Conservation (phyloP, 37 sponge, comb jelly and placozoan genomes). For the Oscarella lobularis region DNA sequence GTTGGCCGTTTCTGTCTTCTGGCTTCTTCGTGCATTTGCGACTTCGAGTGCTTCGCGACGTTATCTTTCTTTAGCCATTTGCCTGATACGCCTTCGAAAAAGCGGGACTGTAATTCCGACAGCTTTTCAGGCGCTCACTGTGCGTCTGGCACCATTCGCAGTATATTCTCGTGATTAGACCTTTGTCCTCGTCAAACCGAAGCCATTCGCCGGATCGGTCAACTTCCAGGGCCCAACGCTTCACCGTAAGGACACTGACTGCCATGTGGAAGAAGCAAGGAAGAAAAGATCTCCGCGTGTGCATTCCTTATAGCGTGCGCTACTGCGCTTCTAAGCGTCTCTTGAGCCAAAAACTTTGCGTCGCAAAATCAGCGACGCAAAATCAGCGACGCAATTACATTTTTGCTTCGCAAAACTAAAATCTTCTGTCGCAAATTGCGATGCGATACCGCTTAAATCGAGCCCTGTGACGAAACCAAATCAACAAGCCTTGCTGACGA, state of each 20-base stretch:
- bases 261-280: no score
- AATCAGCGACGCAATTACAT: no score
- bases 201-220: slow-evolving; percentile 10
- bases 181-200: slow-evolving; percentile 15
- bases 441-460: no score
- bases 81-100: slow-evolving; percentile 14
- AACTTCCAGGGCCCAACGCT: background rate
- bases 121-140: background rate
- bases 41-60: slow-evolving; percentile 12
- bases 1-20: background rate
- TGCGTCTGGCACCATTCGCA: background rate
- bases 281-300: no score
- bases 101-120: slow-evolving; percentile 9
- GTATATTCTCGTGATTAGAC: slow-evolving; percentile 17
- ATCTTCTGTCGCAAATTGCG: no score
- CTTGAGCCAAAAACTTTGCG: no score
- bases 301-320: no score
- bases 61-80: slow-evolving; percentile 28
- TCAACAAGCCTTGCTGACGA: no score
- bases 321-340: no score
- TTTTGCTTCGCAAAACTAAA: no score
- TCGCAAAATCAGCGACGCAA: no score
- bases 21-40: slow-evolving; percentile 17
- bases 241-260: background rate
- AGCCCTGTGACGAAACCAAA: no score